phyloP scores from a whole-genome alignment of 2,113 vertebrate species.

The Monopterus albus region DNA sequence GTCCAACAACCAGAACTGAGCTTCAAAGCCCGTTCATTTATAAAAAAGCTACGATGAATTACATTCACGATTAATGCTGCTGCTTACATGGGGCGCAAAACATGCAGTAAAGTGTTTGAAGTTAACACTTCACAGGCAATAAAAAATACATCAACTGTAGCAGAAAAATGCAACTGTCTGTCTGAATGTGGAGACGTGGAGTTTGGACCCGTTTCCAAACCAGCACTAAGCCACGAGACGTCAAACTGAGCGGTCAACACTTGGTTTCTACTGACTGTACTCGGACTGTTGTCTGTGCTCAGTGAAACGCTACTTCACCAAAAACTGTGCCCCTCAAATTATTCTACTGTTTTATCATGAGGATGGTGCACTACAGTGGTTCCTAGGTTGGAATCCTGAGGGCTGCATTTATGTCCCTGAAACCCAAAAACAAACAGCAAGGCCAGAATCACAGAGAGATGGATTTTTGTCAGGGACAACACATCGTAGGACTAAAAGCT shows the following conservation, averaged over 20 bases:
- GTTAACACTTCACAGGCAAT: not conserved
- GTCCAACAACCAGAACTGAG: not conserved
- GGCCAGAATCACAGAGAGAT: no score
- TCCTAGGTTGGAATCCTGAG: no score
- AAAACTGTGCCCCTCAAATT: not conserved
- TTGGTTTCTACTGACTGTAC: not conserved
- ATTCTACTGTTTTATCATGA: not conserved
- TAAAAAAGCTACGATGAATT: not conserved
- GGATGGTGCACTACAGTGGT: no score
- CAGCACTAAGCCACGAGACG: not conserved
- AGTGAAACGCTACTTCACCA: not conserved
- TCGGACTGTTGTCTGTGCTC: not conserved
- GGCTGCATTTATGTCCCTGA: no score
- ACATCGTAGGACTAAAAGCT: no score
- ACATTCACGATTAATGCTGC: not conserved
- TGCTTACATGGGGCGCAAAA: not conserved
- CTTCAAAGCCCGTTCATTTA: not conserved
- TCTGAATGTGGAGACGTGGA: not conserved
- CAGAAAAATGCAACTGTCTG: not conserved
- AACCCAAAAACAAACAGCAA: no score
- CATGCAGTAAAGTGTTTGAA: not conserved
- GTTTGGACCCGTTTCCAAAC: not conserved
- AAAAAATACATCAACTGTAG: conserved; percentile 1
- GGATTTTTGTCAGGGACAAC: no score
- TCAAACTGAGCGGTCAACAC: not conserved